phyloP scores from a whole-genome alignment of 2,888 invertebrate genomes.

The Phoenoteleia sp. region DNA sequence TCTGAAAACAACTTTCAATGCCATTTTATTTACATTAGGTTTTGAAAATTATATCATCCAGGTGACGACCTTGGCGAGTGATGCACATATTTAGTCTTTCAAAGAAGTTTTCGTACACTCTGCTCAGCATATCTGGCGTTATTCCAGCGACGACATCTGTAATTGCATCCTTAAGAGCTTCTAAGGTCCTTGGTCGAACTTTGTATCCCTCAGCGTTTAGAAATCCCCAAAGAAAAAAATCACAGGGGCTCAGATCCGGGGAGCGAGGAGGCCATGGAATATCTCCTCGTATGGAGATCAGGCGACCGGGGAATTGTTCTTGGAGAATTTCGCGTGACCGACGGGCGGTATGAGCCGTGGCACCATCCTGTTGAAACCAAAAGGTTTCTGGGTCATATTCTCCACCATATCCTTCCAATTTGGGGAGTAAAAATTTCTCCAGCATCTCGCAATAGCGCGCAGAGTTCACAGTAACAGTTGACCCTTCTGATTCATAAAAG shows the following conservation, averaged over 20 bases:
- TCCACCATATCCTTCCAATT: too few relatives aligned
- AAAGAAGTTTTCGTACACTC: not conserved
- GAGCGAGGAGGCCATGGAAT: conserved; percentile 54
- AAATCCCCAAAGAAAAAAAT: conserved; percentile 52
- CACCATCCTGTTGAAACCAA: too few relatives aligned
- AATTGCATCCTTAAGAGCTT: conserved; percentile 13
- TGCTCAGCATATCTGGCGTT: not conserved
- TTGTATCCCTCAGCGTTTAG: conserved; percentile 1
- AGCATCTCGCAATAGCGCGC: too few relatives aligned
- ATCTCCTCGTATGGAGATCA: too few relatives aligned
- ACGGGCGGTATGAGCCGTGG: too few relatives aligned
- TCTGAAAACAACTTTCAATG: not conserved
- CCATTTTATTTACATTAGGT: not conserved
- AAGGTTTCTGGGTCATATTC: too few relatives aligned
- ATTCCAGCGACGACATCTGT: not conserved
- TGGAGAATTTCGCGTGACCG: too few relatives aligned
- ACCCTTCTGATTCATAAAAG: too few relatives aligned
- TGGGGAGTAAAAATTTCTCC: too few relatives aligned
- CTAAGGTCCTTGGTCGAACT: not conserved
- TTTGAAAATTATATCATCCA: not conserved
- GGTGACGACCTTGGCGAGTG: not conserved
- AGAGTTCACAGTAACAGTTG: too few relatives aligned
- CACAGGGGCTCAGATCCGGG: conserved; percentile 33
- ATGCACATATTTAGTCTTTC: not conserved
- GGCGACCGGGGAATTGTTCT: too few relatives aligned